These are phyloP conservation scores for Phaetusa simplex DNA, from an alignment of 2,113 vertebrate species.

Conservation along the genomic window DNA sequence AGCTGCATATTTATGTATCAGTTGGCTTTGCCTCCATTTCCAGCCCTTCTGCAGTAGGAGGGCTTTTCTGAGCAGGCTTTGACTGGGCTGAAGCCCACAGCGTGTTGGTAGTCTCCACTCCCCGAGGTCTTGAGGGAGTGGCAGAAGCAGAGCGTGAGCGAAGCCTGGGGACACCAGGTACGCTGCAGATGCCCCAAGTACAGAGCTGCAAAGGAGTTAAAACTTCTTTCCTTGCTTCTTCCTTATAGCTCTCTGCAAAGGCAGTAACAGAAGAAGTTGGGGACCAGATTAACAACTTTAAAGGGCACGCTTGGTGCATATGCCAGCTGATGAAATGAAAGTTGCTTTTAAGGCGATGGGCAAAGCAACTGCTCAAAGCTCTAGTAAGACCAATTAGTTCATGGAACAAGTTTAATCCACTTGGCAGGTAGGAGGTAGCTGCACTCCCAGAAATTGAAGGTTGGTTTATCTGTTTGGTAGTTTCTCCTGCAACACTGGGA, in stretches of 20 bases:
- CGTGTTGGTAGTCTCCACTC: not conserved
- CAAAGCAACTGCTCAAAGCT: not conserved
- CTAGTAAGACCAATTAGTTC: not conserved
- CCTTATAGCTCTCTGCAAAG: not conserved
- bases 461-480: not conserved
- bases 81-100: not conserved
- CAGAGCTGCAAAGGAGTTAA: not conserved
- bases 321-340: not conserved
- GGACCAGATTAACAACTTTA: not conserved
- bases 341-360: not conserved
- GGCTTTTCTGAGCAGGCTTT: not conserved
- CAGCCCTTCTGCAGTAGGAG: not conserved
- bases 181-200: not conserved
- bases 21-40: not conserved
- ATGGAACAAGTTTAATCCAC: not conserved
- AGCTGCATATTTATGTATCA: not conserved
- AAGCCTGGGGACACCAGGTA: not conserved
- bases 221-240: not conserved
- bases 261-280: not conserved
- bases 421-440: not conserved
- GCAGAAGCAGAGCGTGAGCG: not conserved
- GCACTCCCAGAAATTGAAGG: not conserved
- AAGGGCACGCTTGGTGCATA: not conserved
- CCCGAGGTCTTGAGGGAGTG: accelerated
- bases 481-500: not conserved